A percentile compares a stretch with the other conserved stretches of the same genome.
These are phyloP conservation scores for Cerastoderma edule DNA, from an alignment of 2,888 invertebrate species.

Conservation along the genomic window DNA sequence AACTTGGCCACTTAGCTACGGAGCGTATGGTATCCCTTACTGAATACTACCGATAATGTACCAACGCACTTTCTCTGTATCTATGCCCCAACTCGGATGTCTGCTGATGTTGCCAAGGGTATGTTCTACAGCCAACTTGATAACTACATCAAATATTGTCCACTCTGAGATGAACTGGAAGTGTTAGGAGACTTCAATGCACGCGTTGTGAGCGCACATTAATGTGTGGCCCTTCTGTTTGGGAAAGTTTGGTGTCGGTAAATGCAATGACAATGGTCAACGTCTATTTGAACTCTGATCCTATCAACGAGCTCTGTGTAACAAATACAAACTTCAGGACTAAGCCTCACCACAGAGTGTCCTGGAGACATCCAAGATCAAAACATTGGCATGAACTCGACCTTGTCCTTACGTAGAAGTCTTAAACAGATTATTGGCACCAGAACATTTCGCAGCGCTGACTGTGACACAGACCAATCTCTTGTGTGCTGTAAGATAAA, in stretches of 20 bases:
- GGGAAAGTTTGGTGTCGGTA: too few species aligned
- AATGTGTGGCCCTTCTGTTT: not conserved
- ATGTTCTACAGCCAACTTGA: not conserved
- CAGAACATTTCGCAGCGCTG: slow-evolving; percentile 1
- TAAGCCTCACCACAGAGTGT: too few species aligned
- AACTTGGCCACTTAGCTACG: not conserved
- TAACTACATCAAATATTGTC: not conserved
- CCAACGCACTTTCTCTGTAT: not conserved
- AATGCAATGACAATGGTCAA: too few species aligned
- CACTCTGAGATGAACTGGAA: not conserved
- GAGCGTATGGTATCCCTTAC: not conserved
- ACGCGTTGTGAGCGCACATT: not conserved
- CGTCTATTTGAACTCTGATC: too few species aligned
- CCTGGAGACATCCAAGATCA: too few species aligned
- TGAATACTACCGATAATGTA: not conserved
- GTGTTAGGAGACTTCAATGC: slow-evolving; percentile 7
- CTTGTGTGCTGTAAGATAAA: not conserved
- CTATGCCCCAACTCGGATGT: not conserved
- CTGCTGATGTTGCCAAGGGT: too few species aligned
- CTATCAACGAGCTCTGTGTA: too few species aligned
- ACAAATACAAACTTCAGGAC: too few species aligned
- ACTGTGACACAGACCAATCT: slow-evolving; percentile 7
- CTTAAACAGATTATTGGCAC: not conserved
- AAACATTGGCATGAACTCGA: slow-evolving; percentile 4
- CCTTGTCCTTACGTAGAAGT: not conserved